Base-by-base conservation (phyloP, 2,113 vertebrate species). In the Takifugu flavidus region DNA sequence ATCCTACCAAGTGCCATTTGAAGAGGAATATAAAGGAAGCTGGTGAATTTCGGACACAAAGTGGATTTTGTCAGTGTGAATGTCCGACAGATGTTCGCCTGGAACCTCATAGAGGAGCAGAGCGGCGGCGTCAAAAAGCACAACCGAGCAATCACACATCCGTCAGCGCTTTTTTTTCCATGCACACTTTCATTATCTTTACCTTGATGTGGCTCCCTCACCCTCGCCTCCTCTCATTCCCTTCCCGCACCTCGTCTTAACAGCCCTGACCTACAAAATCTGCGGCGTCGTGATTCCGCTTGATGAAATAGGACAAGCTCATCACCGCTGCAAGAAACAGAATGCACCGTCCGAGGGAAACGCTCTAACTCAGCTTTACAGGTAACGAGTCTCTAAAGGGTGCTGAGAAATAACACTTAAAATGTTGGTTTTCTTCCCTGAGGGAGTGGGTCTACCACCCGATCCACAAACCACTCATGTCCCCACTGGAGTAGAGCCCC, bases 241-340 rank as follows among this genome's bases (percentile, higher is more conserved):
- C 14, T 20, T 15, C 43, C 60, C 46, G 4, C 54, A 49, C 56
- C 56, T 46, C 25, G 3, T 46, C 53, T 67, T 65, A 59, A 62
- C 53, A 51, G 57, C 54, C 47, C 34, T 71, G 78, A 79, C 73
- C 80, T 57, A 83, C 74, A 83, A 75, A 79, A 80, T 59, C 2
- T 62, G 54, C 31, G 49, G 53, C 15, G 74, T 78, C 67, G 65
- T 45, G 52, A 74, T 67, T 75, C 66, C 61, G 29, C 44, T 65
- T 61, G 57, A 72, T 72, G 67, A 78, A 78, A 72, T 47, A 67
- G 45, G 59, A 53, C 58, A 12, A 4, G 39, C 49, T 62, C 6
- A 2, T 66, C 62, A 72, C 57, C 6, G 49, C 25, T 52, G 31
- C 11, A 58, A 42, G 10, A 53, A 20, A 57, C 3, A 53, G 20